These are phyloP conservation scores for Phoeniculus purpureus DNA, from an alignment of 2,797 vertebrate species.

Conservation along the genomic window DNA sequence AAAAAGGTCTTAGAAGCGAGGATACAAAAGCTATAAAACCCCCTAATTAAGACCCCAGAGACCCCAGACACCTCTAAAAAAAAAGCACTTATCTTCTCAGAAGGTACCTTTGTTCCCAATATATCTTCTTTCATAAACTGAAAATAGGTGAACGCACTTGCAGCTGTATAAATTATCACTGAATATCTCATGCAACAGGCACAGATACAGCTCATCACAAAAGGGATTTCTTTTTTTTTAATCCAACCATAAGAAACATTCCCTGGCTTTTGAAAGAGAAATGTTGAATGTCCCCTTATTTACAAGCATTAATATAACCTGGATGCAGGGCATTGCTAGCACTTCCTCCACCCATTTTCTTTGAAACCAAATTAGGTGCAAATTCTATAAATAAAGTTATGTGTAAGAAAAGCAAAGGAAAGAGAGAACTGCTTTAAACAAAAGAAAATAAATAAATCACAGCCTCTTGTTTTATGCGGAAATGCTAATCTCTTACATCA, in stretches of 20 bases:
- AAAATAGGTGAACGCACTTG: slow-evolving; percentile 60
- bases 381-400: background rate
- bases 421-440: background rate
- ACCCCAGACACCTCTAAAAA: slow-evolving; percentile 62
- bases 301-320: background rate
- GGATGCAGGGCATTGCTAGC: background rate
- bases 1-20: slow-evolving; percentile 60
- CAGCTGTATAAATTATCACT: slow-evolving; percentile 57
- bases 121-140: slow-evolving; percentile 49
- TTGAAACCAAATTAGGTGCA: background rate
- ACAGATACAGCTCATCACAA: background rate
- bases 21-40: slow-evolving; percentile 68
- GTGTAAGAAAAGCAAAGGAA: background rate
- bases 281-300: background rate
- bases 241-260: background rate
- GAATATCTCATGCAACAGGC: background rate
- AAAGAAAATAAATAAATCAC: background rate
- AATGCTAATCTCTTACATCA: background rate
- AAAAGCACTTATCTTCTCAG: slow-evolving; percentile 67
- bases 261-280: background rate
- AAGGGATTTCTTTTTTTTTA: background rate
- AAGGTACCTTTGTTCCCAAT: slow-evolving; percentile 61
- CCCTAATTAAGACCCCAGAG: slow-evolving; percentile 75
- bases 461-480: background rate
- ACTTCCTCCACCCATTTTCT: background rate